A percentile compares a stretch with the other conserved stretches of the same genome.
Evolutionary conservation across 2,113 vertebrate genomes (phyloP).

Genomic region (Salvelinus sp.): DNA sequence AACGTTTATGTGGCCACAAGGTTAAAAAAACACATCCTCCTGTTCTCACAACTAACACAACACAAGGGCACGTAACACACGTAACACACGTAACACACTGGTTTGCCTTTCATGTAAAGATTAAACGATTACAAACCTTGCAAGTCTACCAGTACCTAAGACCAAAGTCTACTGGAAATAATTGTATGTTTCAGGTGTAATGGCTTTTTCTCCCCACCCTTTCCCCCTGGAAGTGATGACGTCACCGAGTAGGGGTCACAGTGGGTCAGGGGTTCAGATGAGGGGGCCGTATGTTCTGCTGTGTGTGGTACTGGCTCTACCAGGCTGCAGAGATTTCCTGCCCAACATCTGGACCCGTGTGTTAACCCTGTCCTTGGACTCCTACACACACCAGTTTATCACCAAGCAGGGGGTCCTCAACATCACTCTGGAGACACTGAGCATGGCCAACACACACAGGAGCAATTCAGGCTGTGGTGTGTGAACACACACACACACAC

Average conservation of each 20-base stretch:
- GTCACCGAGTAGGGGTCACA: slow-evolving; percentile 19
- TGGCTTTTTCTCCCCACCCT: background rate
- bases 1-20: background rate
- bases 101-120: background rate
- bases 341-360: slow-evolving; percentile 83
- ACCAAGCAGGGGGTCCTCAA: slow-evolving; percentile 79
- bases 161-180: background rate
- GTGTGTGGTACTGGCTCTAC: slow-evolving; percentile 51
- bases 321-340: slow-evolving; percentile 73
- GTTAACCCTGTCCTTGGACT: slow-evolving; percentile 77
- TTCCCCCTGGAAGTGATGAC: slow-evolving; percentile 28
- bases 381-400: slow-evolving; percentile 83
- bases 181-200: background rate
- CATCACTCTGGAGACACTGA: slow-evolving; percentile 72
- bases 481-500: no score
- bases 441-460: slow-evolving; percentile 23
- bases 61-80: no score
- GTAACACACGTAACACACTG: no score
- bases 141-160: background rate
- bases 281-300: slow-evolving; percentile 32
- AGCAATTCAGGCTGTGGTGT: slow-evolving; percentile 46
- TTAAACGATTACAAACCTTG: background rate
- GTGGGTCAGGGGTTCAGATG: slow-evolving; percentile 2
- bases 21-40: background rate
- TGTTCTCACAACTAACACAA: no score